Percentiles rank a stretch among this genome's conserved stretches.
Conservation (phyloP, 2,113 vertebrate species). For the Candoia aspera region DNA sequence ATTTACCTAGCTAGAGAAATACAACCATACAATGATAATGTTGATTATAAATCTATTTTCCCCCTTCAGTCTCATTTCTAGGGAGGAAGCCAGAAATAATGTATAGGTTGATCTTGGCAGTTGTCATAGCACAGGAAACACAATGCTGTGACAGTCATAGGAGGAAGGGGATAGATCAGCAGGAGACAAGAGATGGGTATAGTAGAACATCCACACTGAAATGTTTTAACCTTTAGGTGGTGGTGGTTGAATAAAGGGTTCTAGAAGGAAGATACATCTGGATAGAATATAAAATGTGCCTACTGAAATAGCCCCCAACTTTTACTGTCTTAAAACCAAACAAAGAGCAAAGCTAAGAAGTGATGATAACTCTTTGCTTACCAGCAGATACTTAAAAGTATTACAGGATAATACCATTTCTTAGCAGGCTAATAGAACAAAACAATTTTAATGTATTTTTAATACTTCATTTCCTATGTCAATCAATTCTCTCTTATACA, state of each 20-base stretch:
- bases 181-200: background rate
- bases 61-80: background rate
- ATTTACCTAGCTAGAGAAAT: background rate
- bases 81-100: background rate
- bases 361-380: background rate
- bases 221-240: background rate
- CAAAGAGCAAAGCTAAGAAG: background rate
- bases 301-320: background rate
- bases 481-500: background rate
- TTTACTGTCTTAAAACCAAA: background rate
- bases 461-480: background rate
- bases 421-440: background rate
- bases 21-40: background rate
- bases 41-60: background rate
- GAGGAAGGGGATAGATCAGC: background rate
- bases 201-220: background rate
- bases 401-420: background rate
- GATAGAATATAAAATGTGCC: background rate
- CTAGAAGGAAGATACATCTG: background rate
- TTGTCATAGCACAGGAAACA: slow-evolving; percentile 2
- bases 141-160: background rate
- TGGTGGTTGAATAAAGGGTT: background rate
- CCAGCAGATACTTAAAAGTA: background rate
- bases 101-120: background rate
- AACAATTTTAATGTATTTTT: background rate